Evolutionary conservation across 1,140 invertebrate species (phyloP).

Genomic region (Hycleus phaleratus): DNA sequence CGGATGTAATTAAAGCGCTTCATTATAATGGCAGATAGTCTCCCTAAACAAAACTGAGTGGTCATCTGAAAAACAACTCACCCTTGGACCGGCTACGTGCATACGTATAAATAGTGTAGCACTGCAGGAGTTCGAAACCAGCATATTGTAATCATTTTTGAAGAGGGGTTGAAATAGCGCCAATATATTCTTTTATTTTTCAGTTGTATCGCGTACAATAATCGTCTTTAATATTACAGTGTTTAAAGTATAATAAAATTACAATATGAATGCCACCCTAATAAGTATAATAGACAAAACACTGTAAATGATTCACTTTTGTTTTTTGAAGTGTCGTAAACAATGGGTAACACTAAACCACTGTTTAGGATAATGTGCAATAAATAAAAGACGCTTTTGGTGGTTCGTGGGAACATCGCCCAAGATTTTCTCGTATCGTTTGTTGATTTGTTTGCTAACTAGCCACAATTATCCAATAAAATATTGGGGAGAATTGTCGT

Average conservation of each 20-base stretch:
- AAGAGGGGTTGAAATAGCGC: conserved; percentile 17
- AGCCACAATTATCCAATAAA: too few species aligned
- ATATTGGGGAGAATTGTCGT: too few species aligned
- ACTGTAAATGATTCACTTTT: conserved; percentile 34
- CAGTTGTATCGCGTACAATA: not conserved
- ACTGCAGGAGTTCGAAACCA: conserved; percentile 17
- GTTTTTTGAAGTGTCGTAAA: conserved; percentile 30
- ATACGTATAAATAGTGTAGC: not conserved
- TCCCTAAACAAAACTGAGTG: not conserved
- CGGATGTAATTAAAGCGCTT: too few species aligned
- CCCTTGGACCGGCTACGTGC: not conserved
- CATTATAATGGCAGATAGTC: too few species aligned
- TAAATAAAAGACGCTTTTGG: conserved; percentile 23
- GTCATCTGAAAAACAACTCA: conserved; percentile 13
- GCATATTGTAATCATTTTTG: conserved; percentile 15
- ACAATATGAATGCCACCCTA: conserved; percentile 11
- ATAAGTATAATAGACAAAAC: conserved; percentile 29
- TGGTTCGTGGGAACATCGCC: conserved; percentile 20
- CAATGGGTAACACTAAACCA: conserved; percentile 32
- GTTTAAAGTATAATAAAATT: conserved; percentile 5
- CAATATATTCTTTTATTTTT: not conserved
- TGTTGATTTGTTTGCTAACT: too few species aligned
- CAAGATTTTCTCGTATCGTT: not conserved
- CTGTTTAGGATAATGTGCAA: conserved; percentile 28
- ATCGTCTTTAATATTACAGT: conserved; percentile 4